These are phyloP conservation scores for Pelodiscus sinensis DNA, from an alignment of 2,113 vertebrate genomes.

Conservation along the genomic window DNA sequence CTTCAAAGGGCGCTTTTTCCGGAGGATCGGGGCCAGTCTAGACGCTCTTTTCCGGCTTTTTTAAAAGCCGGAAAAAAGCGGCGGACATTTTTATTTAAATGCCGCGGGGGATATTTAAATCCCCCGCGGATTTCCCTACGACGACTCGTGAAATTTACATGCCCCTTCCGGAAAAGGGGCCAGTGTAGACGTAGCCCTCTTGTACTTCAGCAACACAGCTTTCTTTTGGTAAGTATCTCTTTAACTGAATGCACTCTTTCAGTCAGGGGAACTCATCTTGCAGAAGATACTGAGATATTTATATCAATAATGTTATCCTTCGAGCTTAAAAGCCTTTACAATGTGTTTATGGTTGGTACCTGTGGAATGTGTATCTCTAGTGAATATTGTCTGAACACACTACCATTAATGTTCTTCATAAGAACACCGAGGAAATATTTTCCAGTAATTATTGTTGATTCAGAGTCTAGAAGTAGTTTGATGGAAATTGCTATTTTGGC, in stretches of 20 bases:
- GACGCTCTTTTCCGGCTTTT: too few species aligned
- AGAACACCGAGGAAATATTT: slow-evolving; percentile 9
- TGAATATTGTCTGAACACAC: background rate
- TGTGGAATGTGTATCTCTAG: background rate
- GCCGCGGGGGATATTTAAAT: too few species aligned
- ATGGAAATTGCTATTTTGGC: slow-evolving; percentile 26
- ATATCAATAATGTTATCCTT: slow-evolving; percentile 2
- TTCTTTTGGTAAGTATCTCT: slow-evolving; percentile 11
- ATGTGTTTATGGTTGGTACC: background rate
- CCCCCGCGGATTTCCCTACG: too few species aligned
- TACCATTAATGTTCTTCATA: slow-evolving; percentile 8
- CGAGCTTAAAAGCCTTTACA: background rate
- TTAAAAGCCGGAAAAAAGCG: too few species aligned
- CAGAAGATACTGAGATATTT: slow-evolving; percentile 27
- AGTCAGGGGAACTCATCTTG: slow-evolving; percentile 26
- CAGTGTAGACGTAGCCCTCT: too few species aligned
- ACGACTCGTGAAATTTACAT: too few species aligned
- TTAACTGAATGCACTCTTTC: background rate
- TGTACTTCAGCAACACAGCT: background rate
- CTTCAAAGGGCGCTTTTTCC: too few species aligned
- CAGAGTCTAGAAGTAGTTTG: background rate
- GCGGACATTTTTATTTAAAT: too few species aligned
- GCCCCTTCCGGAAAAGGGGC: too few species aligned
- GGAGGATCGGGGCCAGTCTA: too few species aligned
- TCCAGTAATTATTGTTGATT: slow-evolving; percentile 14